phyloP scores from a whole-genome alignment of 1,140 invertebrate genomes.

The Frieseomelitta varia region DNA sequence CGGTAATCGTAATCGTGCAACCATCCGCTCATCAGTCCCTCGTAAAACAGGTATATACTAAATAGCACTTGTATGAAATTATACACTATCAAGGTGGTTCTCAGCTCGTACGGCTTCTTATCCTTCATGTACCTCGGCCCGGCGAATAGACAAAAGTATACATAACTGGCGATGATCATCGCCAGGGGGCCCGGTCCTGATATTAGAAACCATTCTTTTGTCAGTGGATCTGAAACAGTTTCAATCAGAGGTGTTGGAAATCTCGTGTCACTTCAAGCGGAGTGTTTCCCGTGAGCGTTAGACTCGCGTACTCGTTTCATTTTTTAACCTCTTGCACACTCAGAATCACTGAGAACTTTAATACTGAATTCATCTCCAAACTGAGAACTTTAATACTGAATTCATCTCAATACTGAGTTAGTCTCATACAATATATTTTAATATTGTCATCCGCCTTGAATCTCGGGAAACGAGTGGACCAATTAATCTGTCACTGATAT shows the following conservation, averaged over 20 bases:
- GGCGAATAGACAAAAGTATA: conserved; percentile 88
- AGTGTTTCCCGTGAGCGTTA: too few relatives aligned
- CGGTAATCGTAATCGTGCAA: conserved; percentile 88
- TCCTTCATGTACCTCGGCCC: conserved; percentile 93
- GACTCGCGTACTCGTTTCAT: too few relatives aligned
- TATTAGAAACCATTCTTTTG: conserved; percentile 92
- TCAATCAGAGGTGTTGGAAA: background rate
- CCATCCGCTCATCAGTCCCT: conserved; percentile 86
- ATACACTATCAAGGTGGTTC: conserved; percentile 89
- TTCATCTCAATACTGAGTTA: too few relatives aligned
- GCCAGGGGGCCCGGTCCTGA: conserved; percentile 90
- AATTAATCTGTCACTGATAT: too few relatives aligned
- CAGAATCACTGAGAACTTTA: too few relatives aligned
- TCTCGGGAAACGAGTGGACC: too few relatives aligned
- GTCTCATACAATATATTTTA: too few relatives aligned
- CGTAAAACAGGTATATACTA: conserved; percentile 88
- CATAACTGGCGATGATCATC: conserved; percentile 87
- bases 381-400: too few relatives aligned
- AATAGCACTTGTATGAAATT: conserved; percentile 90
- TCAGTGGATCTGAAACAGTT: conserved; percentile 89
- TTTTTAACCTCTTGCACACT: too few relatives aligned
- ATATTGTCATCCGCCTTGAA: too few relatives aligned
- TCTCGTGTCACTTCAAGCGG: background rate
- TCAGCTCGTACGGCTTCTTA: conserved; percentile 91
- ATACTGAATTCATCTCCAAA: too few relatives aligned